Evolutionary conservation across 2,113 vertebrate genomes (phyloP), one percentile per base, ranked within the genome.

Genomic region (Lagopus leucura): DNA sequence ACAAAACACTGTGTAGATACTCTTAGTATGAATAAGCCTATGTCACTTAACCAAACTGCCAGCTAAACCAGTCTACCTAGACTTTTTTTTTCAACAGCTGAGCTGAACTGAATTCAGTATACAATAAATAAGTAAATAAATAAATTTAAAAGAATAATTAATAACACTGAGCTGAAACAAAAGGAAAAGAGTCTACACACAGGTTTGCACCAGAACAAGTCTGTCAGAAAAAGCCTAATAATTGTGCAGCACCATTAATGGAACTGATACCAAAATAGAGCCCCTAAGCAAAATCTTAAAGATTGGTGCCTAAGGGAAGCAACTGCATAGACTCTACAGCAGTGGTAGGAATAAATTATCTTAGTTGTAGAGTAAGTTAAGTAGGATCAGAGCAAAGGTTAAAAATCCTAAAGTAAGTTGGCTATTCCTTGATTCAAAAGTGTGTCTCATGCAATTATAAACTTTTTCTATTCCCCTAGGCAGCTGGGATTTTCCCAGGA

Each of bases 401-500:
- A 96, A 95, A 96, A 92, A 94, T 86, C 86, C 57, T 60, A 47
- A 81, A 86, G 60, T 83, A 81, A 93, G 73, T 61, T 86, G 77
- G 61, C 61, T 86, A 67, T 89, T 88, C 43, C 90, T 78, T 92
- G 58, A 95, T 95, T 95, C 92, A 94, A 64, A 96, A 95, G 92
- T 95, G 88, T 90, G 80, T 84, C 80, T 92, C 92, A 77, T 84
- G 90, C 83, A 95, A 95, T 95, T 96, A 94, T 40, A 95, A 91
- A 95, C 79, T 95, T 96, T 95, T 93, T 92, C 42, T 76, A 86
- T 88, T 92, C 86, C 83, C 88, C 80, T 92, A 95, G 92, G 94
- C 96, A 95, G 88, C 92, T 91, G 86, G 86, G 92, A 93, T 95
- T 96, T 96, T 96, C 96, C 96, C 96, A 96, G 96, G 92, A 95